Conservation (phyloP, 2,113 vertebrate genomes). For the Amazona vittata region DNA sequence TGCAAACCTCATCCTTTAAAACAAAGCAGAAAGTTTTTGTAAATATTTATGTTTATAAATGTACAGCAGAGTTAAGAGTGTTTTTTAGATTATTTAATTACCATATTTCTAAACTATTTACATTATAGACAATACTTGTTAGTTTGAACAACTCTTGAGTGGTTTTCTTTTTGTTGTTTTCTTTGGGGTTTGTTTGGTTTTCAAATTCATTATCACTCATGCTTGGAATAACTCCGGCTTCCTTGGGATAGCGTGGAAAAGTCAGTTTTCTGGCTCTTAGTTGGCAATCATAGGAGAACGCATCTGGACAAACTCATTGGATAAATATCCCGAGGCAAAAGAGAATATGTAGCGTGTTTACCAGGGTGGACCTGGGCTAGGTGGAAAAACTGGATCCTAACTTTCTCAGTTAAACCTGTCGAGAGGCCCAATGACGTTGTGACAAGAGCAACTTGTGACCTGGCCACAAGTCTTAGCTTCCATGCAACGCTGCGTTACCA, state of each 20-base stretch:
- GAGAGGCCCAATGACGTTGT: background rate
- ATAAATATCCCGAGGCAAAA: constrained; percentile 27
- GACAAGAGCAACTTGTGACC: constrained; percentile 11
- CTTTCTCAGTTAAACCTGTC: background rate
- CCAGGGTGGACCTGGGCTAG: constrained; percentile 41
- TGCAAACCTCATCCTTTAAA: constrained; percentile 80
- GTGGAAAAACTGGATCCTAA: background rate
- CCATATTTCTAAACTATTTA: constrained; percentile 84
- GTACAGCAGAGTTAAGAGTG: constrained; percentile 89
- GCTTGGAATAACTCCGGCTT: constrained; percentile 63
- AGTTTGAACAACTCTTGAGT: constrained; percentile 71
- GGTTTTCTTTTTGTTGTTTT: background rate
- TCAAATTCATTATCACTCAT: constrained; percentile 48
- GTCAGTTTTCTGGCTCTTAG: constrained; percentile 33
- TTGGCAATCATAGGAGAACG: constrained; percentile 10
- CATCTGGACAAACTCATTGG: constrained; percentile 41
- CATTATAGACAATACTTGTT: constrained; percentile 75
- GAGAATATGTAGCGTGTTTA: background rate
- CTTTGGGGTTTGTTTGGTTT: background rate
- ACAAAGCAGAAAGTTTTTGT: constrained; percentile 80
- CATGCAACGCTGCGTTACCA: constrained; percentile 65
- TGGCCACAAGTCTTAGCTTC: constrained; percentile 58
- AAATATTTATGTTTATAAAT: constrained; percentile 92
- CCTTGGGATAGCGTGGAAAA: constrained; percentile 50
- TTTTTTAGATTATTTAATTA: constrained; percentile 95